A percentile compares a stretch with the other conserved stretches of the same genome.
Evolutionary conservation across 2,113 vertebrate genomes (phyloP).

Genomic region (Geothlypis trichas): DNA sequence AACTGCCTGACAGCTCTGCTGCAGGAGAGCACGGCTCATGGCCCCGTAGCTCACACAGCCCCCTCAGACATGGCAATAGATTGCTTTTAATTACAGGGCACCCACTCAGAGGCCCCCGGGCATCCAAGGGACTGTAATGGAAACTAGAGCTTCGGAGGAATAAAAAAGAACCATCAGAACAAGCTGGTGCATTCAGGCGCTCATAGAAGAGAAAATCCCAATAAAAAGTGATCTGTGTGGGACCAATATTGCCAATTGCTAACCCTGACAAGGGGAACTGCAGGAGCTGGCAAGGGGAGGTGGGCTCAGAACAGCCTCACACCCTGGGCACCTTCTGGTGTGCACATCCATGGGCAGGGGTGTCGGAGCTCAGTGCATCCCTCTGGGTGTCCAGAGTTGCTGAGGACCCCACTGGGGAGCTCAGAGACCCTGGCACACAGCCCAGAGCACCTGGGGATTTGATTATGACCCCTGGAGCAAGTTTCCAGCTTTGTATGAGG

Average conservation of each 20-base stretch:
- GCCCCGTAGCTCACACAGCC: background rate
- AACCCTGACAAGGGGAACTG: background rate
- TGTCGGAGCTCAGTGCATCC: too few relatives aligned
- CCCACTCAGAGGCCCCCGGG: background rate
- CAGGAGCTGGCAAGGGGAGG: background rate
- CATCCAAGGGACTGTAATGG: background rate
- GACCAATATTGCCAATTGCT: fast-evolving
- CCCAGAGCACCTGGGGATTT: too few relatives aligned
- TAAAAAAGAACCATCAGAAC: background rate
- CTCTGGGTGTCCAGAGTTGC: too few relatives aligned
- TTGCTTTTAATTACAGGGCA: constrained; percentile 44
- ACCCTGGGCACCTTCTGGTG: too few relatives aligned
- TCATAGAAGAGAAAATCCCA: background rate
- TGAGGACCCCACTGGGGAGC: fast-evolving
- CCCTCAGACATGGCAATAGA: background rate
- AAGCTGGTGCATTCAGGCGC: background rate
- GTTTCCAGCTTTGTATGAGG: too few relatives aligned
- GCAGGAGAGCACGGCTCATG: background rate
- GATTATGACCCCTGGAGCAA: too few relatives aligned
- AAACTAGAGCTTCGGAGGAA: background rate
- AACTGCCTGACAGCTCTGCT: constrained; percentile 40
- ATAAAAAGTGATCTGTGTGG: background rate
- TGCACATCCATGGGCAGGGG: too few relatives aligned
- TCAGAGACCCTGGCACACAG: too few relatives aligned
- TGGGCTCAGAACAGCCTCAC: background rate